phyloP scores from a whole-genome alignment of 2,888 invertebrate genomes.

The Serrognathus titanus region DNA sequence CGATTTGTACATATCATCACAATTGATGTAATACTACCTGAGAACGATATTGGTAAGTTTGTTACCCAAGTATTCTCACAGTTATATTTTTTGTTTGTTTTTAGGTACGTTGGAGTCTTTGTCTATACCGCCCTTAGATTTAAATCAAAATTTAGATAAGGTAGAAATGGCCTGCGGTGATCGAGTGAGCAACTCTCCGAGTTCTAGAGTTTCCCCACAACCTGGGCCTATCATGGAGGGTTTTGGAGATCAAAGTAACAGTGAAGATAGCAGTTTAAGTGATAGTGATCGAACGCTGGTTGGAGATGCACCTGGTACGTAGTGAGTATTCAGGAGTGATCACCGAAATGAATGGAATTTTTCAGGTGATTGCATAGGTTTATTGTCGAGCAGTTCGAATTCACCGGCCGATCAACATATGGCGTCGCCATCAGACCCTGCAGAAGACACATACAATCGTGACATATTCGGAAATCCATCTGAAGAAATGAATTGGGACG shows the following conservation, averaged over 20 bases:
- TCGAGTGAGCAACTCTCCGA: slow-evolving; percentile 36
- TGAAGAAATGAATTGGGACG: slow-evolving; percentile 46
- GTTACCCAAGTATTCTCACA: background rate
- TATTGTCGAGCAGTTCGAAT: slow-evolving; percentile 41
- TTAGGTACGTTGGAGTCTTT: slow-evolving; percentile 50
- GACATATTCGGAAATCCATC: slow-evolving; percentile 31
- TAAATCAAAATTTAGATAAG: slow-evolving; percentile 37
- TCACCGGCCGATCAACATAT: slow-evolving; percentile 47
- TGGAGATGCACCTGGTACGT: slow-evolving; percentile 56
- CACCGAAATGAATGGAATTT: slow-evolving; percentile 3
- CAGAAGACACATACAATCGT: slow-evolving; percentile 40
- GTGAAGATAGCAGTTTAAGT: slow-evolving; percentile 73
- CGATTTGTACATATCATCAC: slow-evolving; percentile 61
- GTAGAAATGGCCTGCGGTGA: slow-evolving; percentile 29
- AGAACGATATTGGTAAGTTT: slow-evolving; percentile 55
- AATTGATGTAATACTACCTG: slow-evolving; percentile 61
- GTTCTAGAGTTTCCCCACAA: slow-evolving; percentile 39
- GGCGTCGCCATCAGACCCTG: slow-evolving; percentile 43
- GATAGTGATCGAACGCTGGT: slow-evolving; percentile 67
- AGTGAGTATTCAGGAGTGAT: background rate
- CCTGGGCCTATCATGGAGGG: slow-evolving; percentile 34
- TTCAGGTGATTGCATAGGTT: slow-evolving; percentile 39
- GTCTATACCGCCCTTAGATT: slow-evolving; percentile 53
- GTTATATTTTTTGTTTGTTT: slow-evolving; percentile 14
- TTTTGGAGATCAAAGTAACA: slow-evolving; percentile 63